Evolutionary conservation across 2,888 invertebrate genomes (phyloP).

Genomic region (Dynastes grantii): DNA sequence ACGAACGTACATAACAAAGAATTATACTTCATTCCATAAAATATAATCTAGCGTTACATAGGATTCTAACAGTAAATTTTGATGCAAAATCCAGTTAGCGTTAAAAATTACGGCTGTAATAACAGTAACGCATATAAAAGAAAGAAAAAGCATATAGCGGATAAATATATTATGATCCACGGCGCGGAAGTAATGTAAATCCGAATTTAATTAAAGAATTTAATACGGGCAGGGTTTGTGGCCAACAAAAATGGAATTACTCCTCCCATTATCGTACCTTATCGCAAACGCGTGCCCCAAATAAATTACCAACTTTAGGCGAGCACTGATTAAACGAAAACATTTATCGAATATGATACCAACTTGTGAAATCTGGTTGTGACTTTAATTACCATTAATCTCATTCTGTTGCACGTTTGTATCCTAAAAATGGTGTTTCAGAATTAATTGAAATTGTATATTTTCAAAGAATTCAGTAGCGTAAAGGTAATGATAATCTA

Average conservation of each 20-base stretch:
- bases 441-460: neutral
- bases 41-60: slow-evolving; percentile 6
- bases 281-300: slow-evolving; percentile 30
- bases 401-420: slow-evolving; percentile 1
- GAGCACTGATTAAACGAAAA: slow-evolving; percentile 37
- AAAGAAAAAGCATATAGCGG: slow-evolving; percentile 8
- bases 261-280: slow-evolving; percentile 21
- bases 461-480: neutral
- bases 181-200: slow-evolving; percentile 22
- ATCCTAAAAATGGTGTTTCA: neutral
- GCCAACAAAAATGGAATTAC: slow-evolving; percentile 34
- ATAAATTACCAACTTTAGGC: slow-evolving; percentile 38
- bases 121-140: slow-evolving; percentile 21
- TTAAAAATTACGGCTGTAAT: slow-evolving; percentile 36
- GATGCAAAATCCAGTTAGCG: slow-evolving; percentile 15
- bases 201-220: slow-evolving; percentile 40
- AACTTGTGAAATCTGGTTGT: neutral
- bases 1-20: slow-evolving; percentile 1
- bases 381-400: slow-evolving; percentile 7
- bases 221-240: slow-evolving; percentile 29
- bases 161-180: slow-evolving; percentile 32
- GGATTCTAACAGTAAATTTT: slow-evolving; percentile 17
- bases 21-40: slow-evolving; percentile 13
- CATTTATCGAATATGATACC: slow-evolving; percentile 24
- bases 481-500: neutral